Evolutionary conservation across 2,888 invertebrate species (phyloP).

Genomic region (Drosophila falleni): DNA sequence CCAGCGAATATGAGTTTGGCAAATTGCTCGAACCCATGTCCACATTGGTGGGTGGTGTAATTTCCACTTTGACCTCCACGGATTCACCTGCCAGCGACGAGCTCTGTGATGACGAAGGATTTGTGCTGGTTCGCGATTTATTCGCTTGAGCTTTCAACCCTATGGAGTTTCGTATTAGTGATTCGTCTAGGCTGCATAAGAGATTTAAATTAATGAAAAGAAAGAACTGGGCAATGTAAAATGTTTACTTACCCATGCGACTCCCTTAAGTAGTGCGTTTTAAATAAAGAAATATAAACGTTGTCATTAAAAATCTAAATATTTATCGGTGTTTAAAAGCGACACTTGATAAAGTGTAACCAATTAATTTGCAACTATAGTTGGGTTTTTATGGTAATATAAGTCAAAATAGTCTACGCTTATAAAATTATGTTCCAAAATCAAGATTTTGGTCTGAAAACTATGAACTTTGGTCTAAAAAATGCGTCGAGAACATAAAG

Average conservation of each 20-base stretch:
- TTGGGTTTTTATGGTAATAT: too few species aligned
- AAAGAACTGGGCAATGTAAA: not conserved
- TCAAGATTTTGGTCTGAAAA: too few species aligned
- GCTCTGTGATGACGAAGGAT: slow-evolving; percentile 85
- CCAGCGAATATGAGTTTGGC: slow-evolving; percentile 84
- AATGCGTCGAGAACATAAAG: too few species aligned
- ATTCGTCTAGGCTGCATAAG: slow-evolving; percentile 88
- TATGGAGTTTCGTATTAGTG: slow-evolving; percentile 86
- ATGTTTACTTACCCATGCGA: slow-evolving; percentile 88
- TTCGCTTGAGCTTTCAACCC: slow-evolving; percentile 85
- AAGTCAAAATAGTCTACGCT: too few species aligned
- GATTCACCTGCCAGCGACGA: slow-evolving; percentile 85
- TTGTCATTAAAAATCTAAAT: not conserved
- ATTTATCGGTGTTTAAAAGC: too few species aligned
- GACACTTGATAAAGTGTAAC: too few species aligned
- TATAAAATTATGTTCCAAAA: too few species aligned
- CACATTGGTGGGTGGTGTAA: slow-evolving; percentile 84
- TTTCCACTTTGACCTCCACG: slow-evolving; percentile 85
- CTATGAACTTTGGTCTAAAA: too few species aligned
- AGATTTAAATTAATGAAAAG: not conserved
- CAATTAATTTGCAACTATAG: too few species aligned
- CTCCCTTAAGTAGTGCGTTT: slow-evolving; percentile 85
- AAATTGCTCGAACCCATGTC: slow-evolving; percentile 80
- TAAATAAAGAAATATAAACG: slow-evolving; percentile 1
- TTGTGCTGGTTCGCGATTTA: slow-evolving; percentile 84